Conservation (phyloP, 2,888 invertebrate genomes). For the Chaitophorus viminalis region DNA sequence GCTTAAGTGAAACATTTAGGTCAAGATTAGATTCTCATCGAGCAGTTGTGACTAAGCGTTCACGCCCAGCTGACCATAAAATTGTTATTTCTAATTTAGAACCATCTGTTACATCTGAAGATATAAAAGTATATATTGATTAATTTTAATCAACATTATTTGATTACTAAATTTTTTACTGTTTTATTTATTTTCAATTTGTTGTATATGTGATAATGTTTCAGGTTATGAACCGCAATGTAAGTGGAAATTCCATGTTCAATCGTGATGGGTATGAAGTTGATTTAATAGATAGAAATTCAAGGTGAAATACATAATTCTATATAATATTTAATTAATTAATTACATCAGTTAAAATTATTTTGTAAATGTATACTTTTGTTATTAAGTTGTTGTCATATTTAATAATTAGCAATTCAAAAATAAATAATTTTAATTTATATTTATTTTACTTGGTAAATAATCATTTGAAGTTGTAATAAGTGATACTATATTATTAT, state of each 20-base stretch:
- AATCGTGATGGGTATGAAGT: slow-evolving; percentile 46
- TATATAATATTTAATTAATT: too few relatives aligned
- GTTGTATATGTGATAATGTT: background rate
- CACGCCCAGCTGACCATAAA: slow-evolving; percentile 75
- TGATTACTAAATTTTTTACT: slow-evolving; percentile 6
- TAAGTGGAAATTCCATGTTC: slow-evolving; percentile 42
- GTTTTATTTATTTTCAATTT: slow-evolving; percentile 64
- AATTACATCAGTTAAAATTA: background rate
- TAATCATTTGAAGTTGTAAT: background rate
- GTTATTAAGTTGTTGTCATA: background rate
- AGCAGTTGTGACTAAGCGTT: slow-evolving; percentile 18
- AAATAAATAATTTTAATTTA: background rate
- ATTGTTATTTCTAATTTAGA: slow-evolving; percentile 93
- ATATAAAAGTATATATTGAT: slow-evolving; percentile 77
- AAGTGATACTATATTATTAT: background rate
- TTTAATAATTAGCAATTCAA: background rate
- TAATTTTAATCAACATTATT: background rate
- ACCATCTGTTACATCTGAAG: slow-evolving; percentile 85
- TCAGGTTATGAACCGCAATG: slow-evolving; percentile 25
- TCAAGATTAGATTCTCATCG: slow-evolving; percentile 58
- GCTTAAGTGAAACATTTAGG: slow-evolving; percentile 48
- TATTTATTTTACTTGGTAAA: background rate
- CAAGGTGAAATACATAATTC: slow-evolving; percentile 22
- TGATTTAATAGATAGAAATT: slow-evolving; percentile 39
- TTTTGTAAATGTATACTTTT: background rate